Conservation (phyloP, 2,113 vertebrate species). For the Eupsittula cactorum region DNA sequence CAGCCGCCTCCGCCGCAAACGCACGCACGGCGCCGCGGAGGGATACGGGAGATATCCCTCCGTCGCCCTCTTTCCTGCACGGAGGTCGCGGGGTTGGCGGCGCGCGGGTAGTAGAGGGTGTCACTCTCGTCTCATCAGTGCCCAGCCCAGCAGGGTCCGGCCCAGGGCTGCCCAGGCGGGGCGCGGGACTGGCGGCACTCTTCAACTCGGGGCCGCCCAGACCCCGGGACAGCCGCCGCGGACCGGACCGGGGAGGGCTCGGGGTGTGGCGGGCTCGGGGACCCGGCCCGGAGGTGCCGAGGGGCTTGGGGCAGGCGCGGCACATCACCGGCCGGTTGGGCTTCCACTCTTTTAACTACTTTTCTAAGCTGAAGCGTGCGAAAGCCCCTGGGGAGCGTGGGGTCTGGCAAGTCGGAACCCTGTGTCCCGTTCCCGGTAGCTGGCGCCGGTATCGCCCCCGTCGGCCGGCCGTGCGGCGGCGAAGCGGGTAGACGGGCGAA, state of each 20-base stretch:
- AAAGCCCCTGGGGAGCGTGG: too few relatives aligned
- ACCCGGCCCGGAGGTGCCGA: not conserved
- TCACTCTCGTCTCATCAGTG: not conserved
- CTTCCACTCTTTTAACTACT: not conserved
- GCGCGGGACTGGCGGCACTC: too few relatives aligned
- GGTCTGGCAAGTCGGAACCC: not conserved
- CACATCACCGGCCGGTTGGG: not conserved
- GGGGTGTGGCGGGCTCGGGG: too few relatives aligned
- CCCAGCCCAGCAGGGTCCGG: not conserved
- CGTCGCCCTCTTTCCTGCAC: not conserved
- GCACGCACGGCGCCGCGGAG: slow-evolving; percentile 32
- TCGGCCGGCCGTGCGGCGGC: accelerated
- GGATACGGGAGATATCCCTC: not conserved
- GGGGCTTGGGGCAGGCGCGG: not conserved
- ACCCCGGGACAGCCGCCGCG: not conserved
- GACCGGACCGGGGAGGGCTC: not conserved
- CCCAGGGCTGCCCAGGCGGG: not conserved
- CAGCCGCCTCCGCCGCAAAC: not conserved
- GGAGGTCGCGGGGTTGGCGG: not conserved
- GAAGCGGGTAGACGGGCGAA: accelerated
- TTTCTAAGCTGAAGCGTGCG: not conserved
- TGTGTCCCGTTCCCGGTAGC: accelerated
- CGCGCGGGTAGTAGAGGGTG: accelerated
- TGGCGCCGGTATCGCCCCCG: too few relatives aligned
- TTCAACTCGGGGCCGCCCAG: not conserved